Base-by-base conservation (phyloP, 2,888 invertebrate genomes). In the Temnothorax unifasciatus region DNA sequence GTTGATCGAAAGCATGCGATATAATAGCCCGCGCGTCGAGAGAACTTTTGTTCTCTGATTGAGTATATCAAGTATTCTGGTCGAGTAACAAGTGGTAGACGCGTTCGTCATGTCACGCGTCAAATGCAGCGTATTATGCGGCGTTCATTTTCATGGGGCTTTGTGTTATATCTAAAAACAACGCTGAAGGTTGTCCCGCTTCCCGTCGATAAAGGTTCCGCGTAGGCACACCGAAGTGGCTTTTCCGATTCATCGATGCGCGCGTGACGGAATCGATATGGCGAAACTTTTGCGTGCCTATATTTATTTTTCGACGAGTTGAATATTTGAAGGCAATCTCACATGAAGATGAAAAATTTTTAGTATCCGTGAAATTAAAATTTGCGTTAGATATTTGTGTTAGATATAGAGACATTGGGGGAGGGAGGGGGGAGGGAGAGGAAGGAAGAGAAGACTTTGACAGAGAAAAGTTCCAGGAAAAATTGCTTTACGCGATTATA, bases 1-100 rank as follows among this genome's bases (percentile, higher is more conserved):
- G n/a, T 81, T 86, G 89, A 89, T 89, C 90, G 88, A 88, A 89
- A 85, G 88, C 86, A 69, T 66, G 64, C 83, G 85, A 87, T 87
- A 87, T 87, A 87, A 89, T 89, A 88, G 89, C 71, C 77, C 85
- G 82, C 82, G 84, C 75, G 83, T 83, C 84, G 84, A 83, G 84
- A 85, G 88, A 88, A 88, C 86, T 88, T 89, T 89, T 89, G 88
- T 92, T 88, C 87, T 85, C 88, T 87, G 92, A 91, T 91, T 87
- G 91, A 90, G 92, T 89, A 91, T 90, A 90, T 91, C 92, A 85
- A 90, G 92, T 91, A 92, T 90, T 89, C 88, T 85, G 86, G 85
- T 85, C 83, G 90, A 91, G 90, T 90, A 91, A 92, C 89, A 88
- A 87, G 89, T 89, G 89, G 81, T 85, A 83, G 89, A 83, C 89